Conservation (phyloP, 2,888 invertebrate genomes). For the Platycnemis pennipes region DNA sequence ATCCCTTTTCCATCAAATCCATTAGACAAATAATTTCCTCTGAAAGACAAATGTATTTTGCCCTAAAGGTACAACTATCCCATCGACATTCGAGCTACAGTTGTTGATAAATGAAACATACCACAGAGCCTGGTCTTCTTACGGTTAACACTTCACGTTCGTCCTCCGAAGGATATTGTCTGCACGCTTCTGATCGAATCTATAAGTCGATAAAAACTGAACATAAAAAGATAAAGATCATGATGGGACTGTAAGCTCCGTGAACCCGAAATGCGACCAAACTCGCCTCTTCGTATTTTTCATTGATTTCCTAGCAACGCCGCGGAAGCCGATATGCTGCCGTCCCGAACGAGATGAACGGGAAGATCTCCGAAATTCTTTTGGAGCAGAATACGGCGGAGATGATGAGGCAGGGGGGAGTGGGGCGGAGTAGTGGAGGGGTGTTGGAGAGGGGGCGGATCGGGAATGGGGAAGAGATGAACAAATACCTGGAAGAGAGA, state of each 20-base stretch:
- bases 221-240: no score
- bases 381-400: background rate
- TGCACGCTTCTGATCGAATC: no score
- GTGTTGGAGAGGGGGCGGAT: background rate
- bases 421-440: background rate
- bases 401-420: background rate
- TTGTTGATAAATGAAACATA: no score
- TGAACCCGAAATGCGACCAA: background rate
- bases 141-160: no score
- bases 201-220: no score
- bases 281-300: background rate
- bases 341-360: background rate
- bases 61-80: no score
- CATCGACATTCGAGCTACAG: no score
- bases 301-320: background rate
- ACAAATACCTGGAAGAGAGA: background rate
- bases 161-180: no score
- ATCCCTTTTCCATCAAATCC: no score
- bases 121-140: no score
- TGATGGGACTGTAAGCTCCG: background rate
- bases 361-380: background rate
- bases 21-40: no score
- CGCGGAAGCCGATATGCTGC: background rate
- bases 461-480: constrained; percentile 5
- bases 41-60: no score